Evolutionary conservation across 2,113 vertebrate genomes (phyloP).

Genomic region (Cochlearius cochlearius): DNA sequence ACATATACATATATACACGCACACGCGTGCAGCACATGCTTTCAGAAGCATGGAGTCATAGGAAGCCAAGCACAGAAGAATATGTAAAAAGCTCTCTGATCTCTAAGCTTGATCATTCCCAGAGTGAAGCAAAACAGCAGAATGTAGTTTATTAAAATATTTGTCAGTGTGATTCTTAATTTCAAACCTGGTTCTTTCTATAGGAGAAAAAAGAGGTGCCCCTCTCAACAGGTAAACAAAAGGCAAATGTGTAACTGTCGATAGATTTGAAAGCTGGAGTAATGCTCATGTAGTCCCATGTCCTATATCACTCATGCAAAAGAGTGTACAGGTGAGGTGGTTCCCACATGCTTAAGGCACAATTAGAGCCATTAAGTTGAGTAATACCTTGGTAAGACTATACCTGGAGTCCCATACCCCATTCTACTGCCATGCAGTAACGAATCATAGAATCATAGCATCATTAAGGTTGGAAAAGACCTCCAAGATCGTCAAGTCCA

Average conservation of each 20-base stretch:
- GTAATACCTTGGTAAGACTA: neutral
- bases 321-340: fast-evolving
- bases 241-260: neutral
- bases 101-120: neutral
- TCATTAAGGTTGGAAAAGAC: no score
- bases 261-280: neutral
- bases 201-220: neutral
- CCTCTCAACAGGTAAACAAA: neutral
- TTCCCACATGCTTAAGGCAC: neutral
- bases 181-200: neutral
- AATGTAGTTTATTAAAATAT: neutral
- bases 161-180: neutral
- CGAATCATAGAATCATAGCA: no score
- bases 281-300: neutral
- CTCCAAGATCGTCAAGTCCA: no score
- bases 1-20: neutral
- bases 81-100: neutral
- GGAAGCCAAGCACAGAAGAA: neutral
- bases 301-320: neutral
- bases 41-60: neutral
- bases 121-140: neutral
- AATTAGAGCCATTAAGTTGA: neutral
- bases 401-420: neutral
- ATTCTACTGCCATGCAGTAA: neutral
- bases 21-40: neutral